Evolutionary conservation across 2,888 invertebrate species (phyloP).

Genomic region (Thysanoteuthis rhombus): DNA sequence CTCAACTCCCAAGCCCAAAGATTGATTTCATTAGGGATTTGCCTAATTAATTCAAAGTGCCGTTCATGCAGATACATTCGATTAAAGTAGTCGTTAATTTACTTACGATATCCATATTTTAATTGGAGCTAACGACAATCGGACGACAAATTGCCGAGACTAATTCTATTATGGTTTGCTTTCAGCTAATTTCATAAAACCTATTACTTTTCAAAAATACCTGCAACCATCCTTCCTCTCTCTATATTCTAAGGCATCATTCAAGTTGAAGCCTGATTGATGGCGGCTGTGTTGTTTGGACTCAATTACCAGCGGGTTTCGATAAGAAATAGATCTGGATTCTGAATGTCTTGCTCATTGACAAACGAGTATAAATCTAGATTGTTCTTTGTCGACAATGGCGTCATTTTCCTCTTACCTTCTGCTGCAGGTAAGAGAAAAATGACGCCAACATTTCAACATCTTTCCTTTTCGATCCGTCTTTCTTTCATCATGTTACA

Average conservation of each 20-base stretch:
- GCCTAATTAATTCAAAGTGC: neutral
- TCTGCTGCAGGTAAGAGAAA: too few relatives aligned
- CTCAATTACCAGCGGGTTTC: neutral
- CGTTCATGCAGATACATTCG: neutral
- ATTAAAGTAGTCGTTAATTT: neutral
- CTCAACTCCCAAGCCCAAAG: neutral
- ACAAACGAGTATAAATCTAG: too few relatives aligned
- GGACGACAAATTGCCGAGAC: neutral
- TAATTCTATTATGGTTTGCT: neutral
- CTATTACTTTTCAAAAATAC: neutral
- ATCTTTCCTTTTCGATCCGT: too few relatives aligned
- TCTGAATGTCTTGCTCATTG: too few relatives aligned
- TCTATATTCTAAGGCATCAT: neutral
- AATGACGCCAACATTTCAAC: too few relatives aligned
- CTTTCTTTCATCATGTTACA: too few relatives aligned
- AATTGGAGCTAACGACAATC: neutral
- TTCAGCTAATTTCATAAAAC: slow-evolving; percentile 12
- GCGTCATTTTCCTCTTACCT: too few relatives aligned
- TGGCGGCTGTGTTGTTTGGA: neutral
- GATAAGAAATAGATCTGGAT: too few relatives aligned
- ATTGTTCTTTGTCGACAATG: too few relatives aligned
- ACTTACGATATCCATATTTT: neutral
- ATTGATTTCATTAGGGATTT: neutral
- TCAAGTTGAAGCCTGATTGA: neutral
- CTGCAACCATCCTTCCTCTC: neutral